phyloP scores from a whole-genome alignment of 2,113 vertebrate species.

The Cavia aperea region DNA sequence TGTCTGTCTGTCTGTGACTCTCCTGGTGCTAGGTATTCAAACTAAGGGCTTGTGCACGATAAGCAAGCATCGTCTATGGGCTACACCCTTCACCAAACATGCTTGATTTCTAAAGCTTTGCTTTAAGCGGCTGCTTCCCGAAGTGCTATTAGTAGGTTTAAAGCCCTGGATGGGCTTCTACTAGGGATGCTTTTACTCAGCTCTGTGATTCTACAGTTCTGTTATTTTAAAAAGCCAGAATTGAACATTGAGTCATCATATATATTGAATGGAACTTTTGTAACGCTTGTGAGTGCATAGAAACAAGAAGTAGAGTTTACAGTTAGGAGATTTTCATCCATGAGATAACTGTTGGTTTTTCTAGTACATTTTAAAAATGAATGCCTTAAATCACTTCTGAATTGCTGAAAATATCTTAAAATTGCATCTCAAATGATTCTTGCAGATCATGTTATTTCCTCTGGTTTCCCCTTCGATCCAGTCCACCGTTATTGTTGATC shows the following conservation, averaged over 20 bases:
- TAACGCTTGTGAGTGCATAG: not conserved
- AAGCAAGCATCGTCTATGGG: not conserved
- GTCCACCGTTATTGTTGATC: not conserved
- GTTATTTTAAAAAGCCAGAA: not conserved
- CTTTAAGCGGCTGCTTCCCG: not conserved
- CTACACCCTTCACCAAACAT: not conserved
- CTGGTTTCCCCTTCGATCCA: not conserved
- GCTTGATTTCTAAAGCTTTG: not conserved
- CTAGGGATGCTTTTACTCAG: not conserved
- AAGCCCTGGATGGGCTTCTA: not conserved
- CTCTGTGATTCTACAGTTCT: not conserved
- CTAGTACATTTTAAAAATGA: not conserved
- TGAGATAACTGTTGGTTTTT: not conserved
- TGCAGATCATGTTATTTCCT: not conserved
- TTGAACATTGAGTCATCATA: not conserved
- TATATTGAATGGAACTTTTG: not conserved
- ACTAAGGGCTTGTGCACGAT: too few relatives aligned
- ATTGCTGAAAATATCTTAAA: not conserved
- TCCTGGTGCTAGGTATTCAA: not conserved
- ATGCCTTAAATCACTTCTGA: not conserved
- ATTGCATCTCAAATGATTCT: not conserved
- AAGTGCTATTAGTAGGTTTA: not conserved
- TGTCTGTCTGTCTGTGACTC: not conserved
- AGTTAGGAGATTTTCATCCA: not conserved
- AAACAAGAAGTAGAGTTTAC: not conserved